These are phyloP conservation scores for Lasioglossum oenotherae DNA, from an alignment of 2,888 invertebrate genomes.

Conservation along the genomic window DNA sequence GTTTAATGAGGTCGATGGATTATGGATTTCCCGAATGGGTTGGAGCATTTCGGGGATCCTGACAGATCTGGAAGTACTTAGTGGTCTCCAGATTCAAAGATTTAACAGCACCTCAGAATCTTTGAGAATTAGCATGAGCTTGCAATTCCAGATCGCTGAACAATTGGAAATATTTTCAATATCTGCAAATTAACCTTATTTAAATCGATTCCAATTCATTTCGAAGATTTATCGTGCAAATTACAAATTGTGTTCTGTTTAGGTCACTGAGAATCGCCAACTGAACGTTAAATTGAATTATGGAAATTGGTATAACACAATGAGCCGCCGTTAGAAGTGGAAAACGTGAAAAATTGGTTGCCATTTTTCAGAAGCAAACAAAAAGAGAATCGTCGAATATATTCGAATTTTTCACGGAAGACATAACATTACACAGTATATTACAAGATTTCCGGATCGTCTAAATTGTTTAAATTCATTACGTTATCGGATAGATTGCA, in stretches of 20 bases:
- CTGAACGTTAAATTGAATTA: not conserved
- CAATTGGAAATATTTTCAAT: not conserved
- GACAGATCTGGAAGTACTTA: not conserved
- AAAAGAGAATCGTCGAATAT: not conserved
- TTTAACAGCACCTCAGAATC: not conserved
- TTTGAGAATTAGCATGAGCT: not conserved
- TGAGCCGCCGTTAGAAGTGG: not conserved
- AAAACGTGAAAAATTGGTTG: not conserved
- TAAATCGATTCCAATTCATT: not conserved
- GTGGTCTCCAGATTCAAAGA: not conserved
- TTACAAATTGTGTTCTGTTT: not conserved
- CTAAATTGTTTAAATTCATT: not conserved
- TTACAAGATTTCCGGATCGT: not conserved
- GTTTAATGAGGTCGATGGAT: conserved; percentile 7
- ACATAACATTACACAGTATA: not conserved
- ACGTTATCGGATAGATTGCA: not conserved
- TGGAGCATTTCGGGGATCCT: not conserved
- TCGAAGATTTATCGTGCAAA: not conserved
- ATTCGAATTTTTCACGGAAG: not conserved
- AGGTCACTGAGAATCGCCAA: not conserved
- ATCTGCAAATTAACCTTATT: not conserved
- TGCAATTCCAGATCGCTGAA: not conserved
- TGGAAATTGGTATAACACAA: not conserved
- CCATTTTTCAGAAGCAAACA: not conserved
- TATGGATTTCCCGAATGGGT: not conserved